Percentiles rank a stretch among this genome's conserved stretches.
Conservation (phyloP, 2,113 vertebrate species). For the Callocephalon fimbriatum region DNA sequence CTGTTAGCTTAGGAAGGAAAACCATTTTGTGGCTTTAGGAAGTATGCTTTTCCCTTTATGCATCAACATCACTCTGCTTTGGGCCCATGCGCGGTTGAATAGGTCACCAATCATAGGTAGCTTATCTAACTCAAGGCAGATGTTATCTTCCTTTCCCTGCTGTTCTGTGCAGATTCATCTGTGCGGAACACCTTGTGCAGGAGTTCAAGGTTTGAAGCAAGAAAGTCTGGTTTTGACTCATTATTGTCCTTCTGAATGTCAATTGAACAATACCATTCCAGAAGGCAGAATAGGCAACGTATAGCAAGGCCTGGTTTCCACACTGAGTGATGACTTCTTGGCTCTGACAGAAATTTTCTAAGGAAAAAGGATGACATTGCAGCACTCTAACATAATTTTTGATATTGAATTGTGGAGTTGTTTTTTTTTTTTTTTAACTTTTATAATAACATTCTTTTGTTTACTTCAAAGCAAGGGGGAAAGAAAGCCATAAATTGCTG, state of each 20-base stretch:
- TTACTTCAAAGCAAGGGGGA: background rate
- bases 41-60: background rate
- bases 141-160: background rate
- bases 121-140: background rate
- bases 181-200: background rate
- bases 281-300: background rate
- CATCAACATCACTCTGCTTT: background rate
- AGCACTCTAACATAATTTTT: background rate
- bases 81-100: background rate
- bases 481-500: background rate
- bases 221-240: background rate
- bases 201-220: background rate
- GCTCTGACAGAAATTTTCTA: background rate
- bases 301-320: background rate
- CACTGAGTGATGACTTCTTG: background rate
- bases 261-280: background rate
- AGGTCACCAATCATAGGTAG: background rate
- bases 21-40: background rate
- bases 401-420: background rate
- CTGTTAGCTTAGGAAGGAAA: background rate
- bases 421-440: background rate
- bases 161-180: background rate
- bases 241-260: background rate
- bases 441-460: background rate
- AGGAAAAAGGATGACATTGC: background rate